Evolutionary conservation across 1,140 invertebrate species (phyloP).

Genomic region (Potamilus streckersoni): DNA sequence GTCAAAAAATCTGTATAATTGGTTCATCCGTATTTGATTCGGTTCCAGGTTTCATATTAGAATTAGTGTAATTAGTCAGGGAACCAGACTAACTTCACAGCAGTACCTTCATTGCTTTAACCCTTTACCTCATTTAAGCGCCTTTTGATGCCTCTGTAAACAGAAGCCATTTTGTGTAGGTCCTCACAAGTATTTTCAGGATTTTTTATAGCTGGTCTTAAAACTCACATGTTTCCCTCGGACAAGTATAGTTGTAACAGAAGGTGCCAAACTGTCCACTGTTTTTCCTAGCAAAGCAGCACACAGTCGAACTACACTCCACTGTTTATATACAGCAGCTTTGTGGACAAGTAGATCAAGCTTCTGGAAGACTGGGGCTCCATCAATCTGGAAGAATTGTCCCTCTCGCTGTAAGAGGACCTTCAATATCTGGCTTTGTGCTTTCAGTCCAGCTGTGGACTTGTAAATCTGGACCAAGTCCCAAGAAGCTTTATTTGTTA

Average conservation of each 20-base stretch:
- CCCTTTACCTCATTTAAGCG: no score
- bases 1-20: no score
- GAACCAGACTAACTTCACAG: no score
- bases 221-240: conserved; percentile 91
- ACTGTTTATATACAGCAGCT: conserved; percentile 89
- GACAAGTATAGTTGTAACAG: conserved; percentile 95
- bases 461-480: conserved; percentile 54
- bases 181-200: no score
- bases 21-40: no score
- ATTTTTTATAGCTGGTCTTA: not conserved
- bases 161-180: no score
- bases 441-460: conserved; percentile 78
- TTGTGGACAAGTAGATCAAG: conserved; percentile 85
- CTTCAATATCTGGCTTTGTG: conserved; percentile 86
- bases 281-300: conserved; percentile 92
- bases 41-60: no score
- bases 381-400: conserved; percentile 79
- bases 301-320: conserved; percentile 90
- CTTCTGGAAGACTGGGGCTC: conserved; percentile 76
- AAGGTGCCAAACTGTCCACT: conserved; percentile 97
- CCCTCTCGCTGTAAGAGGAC: conserved; percentile 79
- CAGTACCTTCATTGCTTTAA: no score
- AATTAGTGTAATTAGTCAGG: no score
- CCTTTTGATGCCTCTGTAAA: no score
- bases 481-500: conserved; percentile 67